These are phyloP conservation scores for Enteromius unitaeniatus DNA, from an alignment of 2,797 vertebrate species.

Conservation along the genomic window DNA sequence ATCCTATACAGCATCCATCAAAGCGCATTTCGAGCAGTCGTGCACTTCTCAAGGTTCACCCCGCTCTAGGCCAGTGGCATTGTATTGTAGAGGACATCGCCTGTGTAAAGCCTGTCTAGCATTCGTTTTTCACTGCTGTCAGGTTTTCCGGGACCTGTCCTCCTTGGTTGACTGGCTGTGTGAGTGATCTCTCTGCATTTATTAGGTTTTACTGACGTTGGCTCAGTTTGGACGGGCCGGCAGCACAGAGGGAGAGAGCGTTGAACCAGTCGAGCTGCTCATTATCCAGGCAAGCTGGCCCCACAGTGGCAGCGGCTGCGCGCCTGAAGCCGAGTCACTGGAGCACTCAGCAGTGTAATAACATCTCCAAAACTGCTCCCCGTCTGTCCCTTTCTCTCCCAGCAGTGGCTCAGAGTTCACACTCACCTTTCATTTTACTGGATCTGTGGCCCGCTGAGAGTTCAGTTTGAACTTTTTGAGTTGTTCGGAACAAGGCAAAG, in stretches of 20 bases:
- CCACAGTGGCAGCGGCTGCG: constrained; percentile 23
- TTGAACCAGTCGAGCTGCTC: constrained; percentile 42
- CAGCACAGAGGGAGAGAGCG: constrained; percentile 17
- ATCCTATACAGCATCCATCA: constrained; percentile 27
- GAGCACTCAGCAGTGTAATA: constrained; percentile 56
- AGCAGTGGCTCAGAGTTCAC: constrained; percentile 38
- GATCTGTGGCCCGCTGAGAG: constrained; percentile 7
- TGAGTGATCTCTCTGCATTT: constrained; percentile 44
- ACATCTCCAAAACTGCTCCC: constrained; percentile 33
- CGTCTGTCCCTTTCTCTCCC: constrained; percentile 24
- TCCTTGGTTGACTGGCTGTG: constrained; percentile 18
- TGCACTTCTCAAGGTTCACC: constrained; percentile 11
- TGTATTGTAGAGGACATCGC: constrained; percentile 9
- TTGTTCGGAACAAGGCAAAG: neutral
- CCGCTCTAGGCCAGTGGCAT: constrained; percentile 1
- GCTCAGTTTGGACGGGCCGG: constrained; percentile 11
- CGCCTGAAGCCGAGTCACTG: constrained; percentile 20
- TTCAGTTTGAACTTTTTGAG: constrained; percentile 19
- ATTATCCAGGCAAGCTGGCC: constrained; percentile 51
- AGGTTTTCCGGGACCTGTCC: constrained; percentile 16
- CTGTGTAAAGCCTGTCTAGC: constrained; percentile 27
- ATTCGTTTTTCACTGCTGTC: constrained; percentile 31
- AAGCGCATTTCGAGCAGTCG: constrained; percentile 9
- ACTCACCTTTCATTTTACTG: constrained; percentile 27
- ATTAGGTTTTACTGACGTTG: constrained; percentile 30